These are phyloP conservation scores for Tachina lurida DNA, from an alignment of 2,888 invertebrate species.

Conservation along the genomic window DNA sequence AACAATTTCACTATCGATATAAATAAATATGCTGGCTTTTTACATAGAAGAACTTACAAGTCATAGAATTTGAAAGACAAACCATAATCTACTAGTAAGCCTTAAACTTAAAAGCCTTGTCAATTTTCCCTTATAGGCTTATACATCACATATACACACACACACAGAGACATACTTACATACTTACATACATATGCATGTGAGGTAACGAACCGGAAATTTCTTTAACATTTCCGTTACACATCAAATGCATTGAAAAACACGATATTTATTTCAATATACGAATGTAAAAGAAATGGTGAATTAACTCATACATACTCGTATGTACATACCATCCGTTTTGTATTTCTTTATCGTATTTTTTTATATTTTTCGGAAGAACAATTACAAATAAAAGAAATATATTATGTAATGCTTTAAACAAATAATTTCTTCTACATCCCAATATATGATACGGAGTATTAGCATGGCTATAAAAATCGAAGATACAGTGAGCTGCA, in stretches of 20 bases:
- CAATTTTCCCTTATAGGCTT: not conserved
- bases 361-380: conserved; percentile 13
- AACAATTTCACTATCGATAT: no score
- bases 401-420: not conserved
- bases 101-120: not conserved
- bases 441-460: no score
- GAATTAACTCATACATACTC: conserved; percentile 43
- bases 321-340: conserved; percentile 22
- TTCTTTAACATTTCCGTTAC: conserved; percentile 77
- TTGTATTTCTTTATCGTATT: not conserved
- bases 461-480: no score
- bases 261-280: conserved; percentile 15
- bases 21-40: no score
- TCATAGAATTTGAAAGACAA: no score
- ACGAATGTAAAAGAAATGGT: not conserved
- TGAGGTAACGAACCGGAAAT: conserved; percentile 79
- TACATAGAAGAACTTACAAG: no score
- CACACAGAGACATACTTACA: not conserved
- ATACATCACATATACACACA: not conserved
- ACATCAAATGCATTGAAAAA: conserved; percentile 74
- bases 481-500: no score
- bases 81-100: no score
- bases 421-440: no score
- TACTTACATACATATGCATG: conserved; percentile 1
- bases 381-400: conserved; percentile 27